Evolutionary conservation across 1,140 invertebrate species (phyloP), one percentile per base, ranked within the genome.

Genomic region (Caenorhabditis brenneri): DNA sequence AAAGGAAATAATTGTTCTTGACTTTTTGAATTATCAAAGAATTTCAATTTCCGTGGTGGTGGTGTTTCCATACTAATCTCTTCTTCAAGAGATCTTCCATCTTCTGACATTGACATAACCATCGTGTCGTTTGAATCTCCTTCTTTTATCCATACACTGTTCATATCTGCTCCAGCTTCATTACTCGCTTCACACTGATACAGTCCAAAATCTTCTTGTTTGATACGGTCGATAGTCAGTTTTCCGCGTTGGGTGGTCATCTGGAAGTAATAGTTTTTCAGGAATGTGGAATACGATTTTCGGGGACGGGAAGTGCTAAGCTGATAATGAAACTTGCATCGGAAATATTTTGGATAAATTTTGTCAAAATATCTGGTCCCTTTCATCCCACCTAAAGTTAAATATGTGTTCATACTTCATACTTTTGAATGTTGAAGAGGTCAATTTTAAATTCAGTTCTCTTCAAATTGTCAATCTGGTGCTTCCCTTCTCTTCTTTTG

Each of bases 111-210:
- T 33, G 24, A 24, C 10, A 31, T 46, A 0, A 48, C 22, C 24
- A 42, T 15, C 4, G 48, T 74, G 0, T 84, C 58, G 24, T 42
- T 69, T 58, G 94, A 93, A 97, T 96, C 97, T 94, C 97, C 97
- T 42, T 97, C 96, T 93, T 95, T 94, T 10, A 98, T 92, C 95
- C 96, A 97, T 5, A 95, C 96, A 85, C 95, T 95, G 79, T 94
- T 94, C 10, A 95, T 96, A 27, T 94, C 94, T 91, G 96, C 95
- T 15, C 97, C 97, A 1, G 95, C 96, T 87, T 94, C 93, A 90
- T 97, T 97, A 42, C 92, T 93, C 0, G 95, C 96, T 86, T 97
- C 94, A 91, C 97, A 99, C 90, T 98, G 97, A 91, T 96, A 98
- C 93, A 98, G 95, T 49, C 96, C 97, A 84, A 95, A 94, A 92